Evolutionary conservation across 2,888 invertebrate genomes (phyloP).

Genomic region (Drosophila rubida): DNA sequence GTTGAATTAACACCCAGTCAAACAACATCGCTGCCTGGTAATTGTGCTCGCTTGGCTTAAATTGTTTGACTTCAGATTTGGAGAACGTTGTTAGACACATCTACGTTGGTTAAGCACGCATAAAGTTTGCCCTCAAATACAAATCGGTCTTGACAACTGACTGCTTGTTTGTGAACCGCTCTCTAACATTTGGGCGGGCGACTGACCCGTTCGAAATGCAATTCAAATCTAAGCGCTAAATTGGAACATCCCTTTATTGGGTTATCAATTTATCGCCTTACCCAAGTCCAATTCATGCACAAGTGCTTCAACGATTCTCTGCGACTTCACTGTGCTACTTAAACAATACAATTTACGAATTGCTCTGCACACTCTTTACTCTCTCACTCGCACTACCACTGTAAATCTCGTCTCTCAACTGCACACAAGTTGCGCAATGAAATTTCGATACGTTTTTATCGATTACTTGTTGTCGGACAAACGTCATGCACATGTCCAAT

Average conservation of each 20-base stretch:
- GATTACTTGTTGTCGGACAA: conserved; percentile 66
- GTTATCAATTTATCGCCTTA: conserved; percentile 24
- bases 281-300: conserved; percentile 34
- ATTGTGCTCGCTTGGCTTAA: conserved; percentile 21
- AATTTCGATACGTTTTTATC: conserved; percentile 75
- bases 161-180: too few relatives aligned
- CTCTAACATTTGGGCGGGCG: background rate
- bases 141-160: too few relatives aligned
- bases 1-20: conserved; percentile 46
- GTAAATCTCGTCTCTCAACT: conserved; percentile 72
- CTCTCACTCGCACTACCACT: conserved; percentile 45
- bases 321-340: conserved; percentile 58
- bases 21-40: conserved; percentile 16
- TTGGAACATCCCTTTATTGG: conserved; percentile 19
- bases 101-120: background rate
- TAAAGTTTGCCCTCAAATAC: too few relatives aligned
- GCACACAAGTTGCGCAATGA: conserved; percentile 69
- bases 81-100: conserved; percentile 2
- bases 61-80: conserved; percentile 18
- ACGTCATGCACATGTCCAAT: conserved; percentile 70
- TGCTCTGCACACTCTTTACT: background rate
- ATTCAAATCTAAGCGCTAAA: background rate
- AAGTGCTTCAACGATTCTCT: conserved; percentile 47
- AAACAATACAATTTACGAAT: conserved; percentile 60
- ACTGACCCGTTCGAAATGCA: background rate